Conservation (phyloP, 2,113 vertebrate species). For the Osmerus eperlanus region DNA sequence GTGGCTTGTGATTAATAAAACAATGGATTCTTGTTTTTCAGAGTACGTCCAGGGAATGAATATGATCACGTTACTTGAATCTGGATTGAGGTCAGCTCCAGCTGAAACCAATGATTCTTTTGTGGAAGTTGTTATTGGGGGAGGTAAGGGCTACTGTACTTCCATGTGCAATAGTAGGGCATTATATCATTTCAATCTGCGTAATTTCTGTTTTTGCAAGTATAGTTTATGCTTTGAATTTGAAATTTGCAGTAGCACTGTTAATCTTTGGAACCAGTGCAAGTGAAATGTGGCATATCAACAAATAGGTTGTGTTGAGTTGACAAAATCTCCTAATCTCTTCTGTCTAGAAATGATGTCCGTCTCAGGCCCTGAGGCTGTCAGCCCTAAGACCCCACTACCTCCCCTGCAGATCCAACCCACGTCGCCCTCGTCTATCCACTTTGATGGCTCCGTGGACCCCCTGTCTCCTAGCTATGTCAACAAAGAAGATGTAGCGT, state of each 20-base stretch:
- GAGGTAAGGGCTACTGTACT: constrained; percentile 30
- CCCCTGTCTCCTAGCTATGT: constrained; percentile 17
- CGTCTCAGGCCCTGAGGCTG: background rate
- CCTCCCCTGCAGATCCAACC: background rate
- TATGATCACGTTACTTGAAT: constrained; percentile 52
- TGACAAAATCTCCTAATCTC: background rate
- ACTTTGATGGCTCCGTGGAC: background rate
- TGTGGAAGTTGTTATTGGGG: constrained; percentile 38
- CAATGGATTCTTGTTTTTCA: constrained; percentile 22
- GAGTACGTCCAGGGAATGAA: constrained; percentile 63
- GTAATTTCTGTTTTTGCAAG: too few relatives aligned
- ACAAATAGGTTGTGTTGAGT: too few relatives aligned
- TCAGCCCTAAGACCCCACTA: background rate
- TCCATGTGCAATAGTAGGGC: background rate
- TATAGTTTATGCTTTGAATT: too few relatives aligned
- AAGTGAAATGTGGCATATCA: too few relatives aligned
- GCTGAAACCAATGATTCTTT: constrained; percentile 5
- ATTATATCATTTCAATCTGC: too few relatives aligned
- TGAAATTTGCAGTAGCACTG: too few relatives aligned
- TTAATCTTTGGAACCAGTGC: too few relatives aligned
- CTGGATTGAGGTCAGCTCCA: constrained; percentile 54
- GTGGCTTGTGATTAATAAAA: background rate
- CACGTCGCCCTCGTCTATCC: background rate
- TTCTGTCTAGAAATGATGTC: background rate
- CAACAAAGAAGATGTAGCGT: constrained; percentile 40